These are phyloP conservation scores for Mareca penelope DNA, from an alignment of 2,797 vertebrate species.

Conservation along the genomic window DNA sequence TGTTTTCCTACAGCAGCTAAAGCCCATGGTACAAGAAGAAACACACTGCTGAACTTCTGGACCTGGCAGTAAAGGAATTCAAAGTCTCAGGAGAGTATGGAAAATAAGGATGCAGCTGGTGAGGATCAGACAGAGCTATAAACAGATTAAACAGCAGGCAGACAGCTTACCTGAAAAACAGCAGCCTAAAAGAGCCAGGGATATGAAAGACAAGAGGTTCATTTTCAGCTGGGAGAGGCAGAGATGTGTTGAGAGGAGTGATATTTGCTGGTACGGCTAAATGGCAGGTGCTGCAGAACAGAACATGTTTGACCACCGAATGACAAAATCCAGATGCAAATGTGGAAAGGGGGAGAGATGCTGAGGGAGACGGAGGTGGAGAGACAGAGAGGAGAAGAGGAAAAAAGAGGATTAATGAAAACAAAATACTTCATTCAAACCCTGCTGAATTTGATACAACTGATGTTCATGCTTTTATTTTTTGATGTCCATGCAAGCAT, in stretches of 20 bases:
- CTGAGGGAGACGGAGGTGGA: not conserved
- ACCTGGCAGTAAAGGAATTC: not conserved
- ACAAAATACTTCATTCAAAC: not conserved
- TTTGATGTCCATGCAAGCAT: not conserved
- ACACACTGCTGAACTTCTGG: not conserved
- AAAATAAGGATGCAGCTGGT: conserved; percentile 29
- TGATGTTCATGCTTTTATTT: not conserved
- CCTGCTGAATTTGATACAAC: not conserved
- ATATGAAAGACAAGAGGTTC: not conserved
- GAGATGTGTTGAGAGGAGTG: not conserved
- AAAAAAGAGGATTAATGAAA: not conserved
- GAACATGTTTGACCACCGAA: not conserved
- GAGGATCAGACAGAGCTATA: conserved; percentile 14
- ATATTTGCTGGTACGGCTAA: not conserved
- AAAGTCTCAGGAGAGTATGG: not conserved
- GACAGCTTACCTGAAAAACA: not conserved
- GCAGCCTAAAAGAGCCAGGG: not conserved
- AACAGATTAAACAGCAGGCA: conserved; percentile 10
- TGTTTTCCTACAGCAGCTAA: not conserved
- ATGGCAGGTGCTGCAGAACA: not conserved
- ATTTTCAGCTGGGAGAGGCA: not conserved
- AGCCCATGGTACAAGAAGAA: not conserved
- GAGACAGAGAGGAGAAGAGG: not conserved
- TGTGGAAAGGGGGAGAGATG: not conserved
- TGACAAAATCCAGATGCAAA: not conserved